Evolutionary conservation across 2,113 vertebrate species (phyloP).

Genomic region (Vanacampus margaritifer): DNA sequence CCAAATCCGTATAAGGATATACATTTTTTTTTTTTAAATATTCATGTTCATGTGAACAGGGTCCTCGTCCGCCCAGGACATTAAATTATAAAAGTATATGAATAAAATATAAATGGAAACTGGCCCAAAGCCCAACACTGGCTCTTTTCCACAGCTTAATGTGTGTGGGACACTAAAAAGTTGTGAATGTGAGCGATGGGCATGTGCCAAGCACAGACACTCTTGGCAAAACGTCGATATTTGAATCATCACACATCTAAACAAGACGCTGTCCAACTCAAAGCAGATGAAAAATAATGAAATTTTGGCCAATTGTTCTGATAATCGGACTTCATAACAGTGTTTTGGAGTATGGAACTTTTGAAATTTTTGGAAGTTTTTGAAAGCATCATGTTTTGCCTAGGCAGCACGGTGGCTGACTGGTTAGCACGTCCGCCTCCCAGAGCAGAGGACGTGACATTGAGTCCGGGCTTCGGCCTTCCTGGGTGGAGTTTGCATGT

Average conservation of each 20-base stretch:
- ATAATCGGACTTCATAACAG: too few relatives aligned
- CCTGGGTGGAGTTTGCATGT: too few relatives aligned
- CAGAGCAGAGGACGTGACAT: too few relatives aligned
- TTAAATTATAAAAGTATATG: slow-evolving; percentile 12
- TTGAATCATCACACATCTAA: background rate
- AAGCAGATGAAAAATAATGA: background rate
- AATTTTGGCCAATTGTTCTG: background rate
- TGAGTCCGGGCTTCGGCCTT: too few relatives aligned
- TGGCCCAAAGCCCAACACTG: slow-evolving; percentile 43
- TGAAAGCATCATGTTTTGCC: background rate
- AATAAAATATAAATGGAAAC: slow-evolving; percentile 26
- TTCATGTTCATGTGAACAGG: background rate
- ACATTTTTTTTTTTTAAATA: background rate
- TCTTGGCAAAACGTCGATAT: slow-evolving; percentile 36
- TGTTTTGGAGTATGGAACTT: background rate
- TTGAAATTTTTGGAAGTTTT: background rate
- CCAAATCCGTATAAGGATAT: too few relatives aligned
- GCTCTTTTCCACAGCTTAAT: slow-evolving; percentile 50
- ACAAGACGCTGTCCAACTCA: slow-evolving; percentile 4
- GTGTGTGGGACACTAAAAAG: slow-evolving; percentile 53
- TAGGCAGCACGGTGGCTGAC: too few relatives aligned
- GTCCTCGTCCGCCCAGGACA: background rate
- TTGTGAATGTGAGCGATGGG: slow-evolving; percentile 51
- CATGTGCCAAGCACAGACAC: slow-evolving; percentile 39
- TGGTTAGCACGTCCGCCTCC: too few relatives aligned